phyloP scores from a whole-genome alignment of 1,140 invertebrate species.

The Rhopalosiphum padi region DNA sequence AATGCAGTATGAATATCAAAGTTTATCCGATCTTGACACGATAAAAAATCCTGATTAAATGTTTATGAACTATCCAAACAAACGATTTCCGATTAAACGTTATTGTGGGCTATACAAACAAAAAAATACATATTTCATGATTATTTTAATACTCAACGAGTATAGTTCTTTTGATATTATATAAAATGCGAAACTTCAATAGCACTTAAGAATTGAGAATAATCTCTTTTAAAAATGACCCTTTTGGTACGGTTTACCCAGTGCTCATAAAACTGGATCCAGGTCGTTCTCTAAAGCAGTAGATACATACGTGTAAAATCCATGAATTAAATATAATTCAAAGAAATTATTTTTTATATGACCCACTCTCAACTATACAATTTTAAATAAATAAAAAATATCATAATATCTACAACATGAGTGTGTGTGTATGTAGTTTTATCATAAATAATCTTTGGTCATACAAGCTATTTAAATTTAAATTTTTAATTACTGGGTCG shows the following conservation, averaged over 20 bases:
- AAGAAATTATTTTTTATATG: neutral
- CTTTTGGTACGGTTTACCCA: neutral
- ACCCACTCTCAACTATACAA: neutral
- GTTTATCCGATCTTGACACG: neutral
- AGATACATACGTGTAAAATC: neutral
- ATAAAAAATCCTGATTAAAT: neutral
- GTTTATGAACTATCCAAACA: neutral
- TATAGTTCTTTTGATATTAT: neutral
- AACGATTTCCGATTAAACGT: neutral
- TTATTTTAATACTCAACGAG: neutral
- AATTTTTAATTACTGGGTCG: neutral
- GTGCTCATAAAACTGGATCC: neutral
- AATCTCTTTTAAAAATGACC: conserved; percentile 3
- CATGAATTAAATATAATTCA: neutral
- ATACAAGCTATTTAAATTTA: neutral
- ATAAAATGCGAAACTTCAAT: neutral
- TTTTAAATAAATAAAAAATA: neutral
- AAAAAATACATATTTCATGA: neutral
- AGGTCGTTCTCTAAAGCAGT: neutral
- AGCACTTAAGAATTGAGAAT: neutral
- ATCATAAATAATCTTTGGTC: neutral
- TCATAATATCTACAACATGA: neutral
- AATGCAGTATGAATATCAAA: neutral
- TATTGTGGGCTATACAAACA: neutral
- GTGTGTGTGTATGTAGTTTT: neutral